Percentiles rank a stretch among this genome's conserved stretches.
These are phyloP conservation scores for Psettodes erumei DNA, from an alignment of 2,113 vertebrate genomes.

Conservation along the genomic window DNA sequence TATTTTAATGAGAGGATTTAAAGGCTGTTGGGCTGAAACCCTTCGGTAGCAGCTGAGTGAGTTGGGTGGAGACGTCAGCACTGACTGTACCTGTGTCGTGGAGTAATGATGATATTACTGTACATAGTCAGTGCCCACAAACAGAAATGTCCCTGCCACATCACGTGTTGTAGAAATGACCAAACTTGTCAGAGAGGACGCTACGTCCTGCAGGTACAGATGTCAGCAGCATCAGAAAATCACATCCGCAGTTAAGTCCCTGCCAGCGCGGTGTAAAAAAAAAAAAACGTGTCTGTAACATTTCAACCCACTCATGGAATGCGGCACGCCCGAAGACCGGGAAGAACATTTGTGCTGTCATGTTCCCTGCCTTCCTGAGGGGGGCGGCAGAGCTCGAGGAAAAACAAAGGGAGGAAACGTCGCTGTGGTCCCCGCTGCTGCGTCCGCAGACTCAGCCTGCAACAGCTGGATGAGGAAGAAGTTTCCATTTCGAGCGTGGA, in stretches of 20 bases:
- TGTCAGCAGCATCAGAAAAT: neutral
- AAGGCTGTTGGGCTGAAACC: neutral
- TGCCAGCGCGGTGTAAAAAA: neutral
- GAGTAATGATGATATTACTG: neutral
- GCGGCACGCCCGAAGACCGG: neutral
- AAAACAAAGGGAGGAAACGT: neutral
- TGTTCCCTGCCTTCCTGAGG: slow-evolving; percentile 14
- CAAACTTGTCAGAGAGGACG: slow-evolving; percentile 9
- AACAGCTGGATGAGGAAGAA: neutral
- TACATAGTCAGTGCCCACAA: neutral
- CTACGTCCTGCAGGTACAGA: neutral
- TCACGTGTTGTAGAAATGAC: neutral
- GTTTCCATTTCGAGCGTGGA: neutral
- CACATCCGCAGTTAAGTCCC: neutral
- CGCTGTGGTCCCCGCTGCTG: no score
- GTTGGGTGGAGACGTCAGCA: neutral
- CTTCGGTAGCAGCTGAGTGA: neutral
- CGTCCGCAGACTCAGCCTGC: no score
- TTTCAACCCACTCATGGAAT: neutral
- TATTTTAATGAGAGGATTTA: slow-evolving; percentile 2
- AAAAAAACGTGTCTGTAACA: neutral
- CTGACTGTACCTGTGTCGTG: neutral
- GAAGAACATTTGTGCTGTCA: neutral
- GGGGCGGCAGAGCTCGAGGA: slow-evolving; percentile 11
- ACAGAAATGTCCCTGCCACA: neutral